A percentile compares a stretch with the other conserved stretches of the same genome.
Conservation (phyloP, 1,140 invertebrate genomes). For the Mactra quadrangularis region DNA sequence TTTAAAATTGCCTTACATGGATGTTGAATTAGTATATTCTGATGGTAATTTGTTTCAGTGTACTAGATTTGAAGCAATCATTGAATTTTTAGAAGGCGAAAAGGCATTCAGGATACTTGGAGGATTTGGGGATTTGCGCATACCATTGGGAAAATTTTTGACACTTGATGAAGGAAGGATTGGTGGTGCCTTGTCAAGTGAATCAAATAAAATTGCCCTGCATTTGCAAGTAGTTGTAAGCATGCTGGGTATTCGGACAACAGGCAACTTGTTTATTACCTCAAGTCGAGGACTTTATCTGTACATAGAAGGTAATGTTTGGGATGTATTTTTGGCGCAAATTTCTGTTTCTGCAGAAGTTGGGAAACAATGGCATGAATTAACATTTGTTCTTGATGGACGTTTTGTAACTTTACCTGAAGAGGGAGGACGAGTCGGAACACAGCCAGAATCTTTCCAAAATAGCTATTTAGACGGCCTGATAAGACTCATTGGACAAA, state of each 20-base stretch:
- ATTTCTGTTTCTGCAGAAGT: slow-evolving; percentile 32
- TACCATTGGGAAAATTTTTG: slow-evolving; percentile 25
- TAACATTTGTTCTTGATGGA: slow-evolving; percentile 33
- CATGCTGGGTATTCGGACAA: slow-evolving; percentile 16
- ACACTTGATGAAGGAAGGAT: slow-evolving; percentile 18
- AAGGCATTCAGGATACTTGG: slow-evolving; percentile 5
- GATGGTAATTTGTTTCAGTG: slow-evolving; percentile 17
- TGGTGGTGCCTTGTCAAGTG: slow-evolving; percentile 14
- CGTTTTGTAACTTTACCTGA: slow-evolving; percentile 30
- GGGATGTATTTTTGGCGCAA: slow-evolving; percentile 36
- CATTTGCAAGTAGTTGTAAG: slow-evolving; percentile 16
- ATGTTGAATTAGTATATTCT: slow-evolving; percentile 39
- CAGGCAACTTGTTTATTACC: slow-evolving; percentile 22
- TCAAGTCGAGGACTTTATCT: slow-evolving; percentile 28
- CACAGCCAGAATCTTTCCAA: no score
- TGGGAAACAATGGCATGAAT: slow-evolving; percentile 33
- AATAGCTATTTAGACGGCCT: slow-evolving; percentile 47
- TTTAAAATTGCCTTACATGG: slow-evolving; percentile 5
- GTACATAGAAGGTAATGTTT: slow-evolving; percentile 49
- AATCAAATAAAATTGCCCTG: not conserved
- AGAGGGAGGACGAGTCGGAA: no score
- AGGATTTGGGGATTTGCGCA: not conserved
- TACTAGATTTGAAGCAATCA: slow-evolving; percentile 23
- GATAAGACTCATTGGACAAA: not conserved
- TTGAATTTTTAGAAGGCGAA: slow-evolving; percentile 44